These are phyloP conservation scores for Arenaria interpres DNA, from an alignment of 2,113 vertebrate species.

Conservation along the genomic window DNA sequence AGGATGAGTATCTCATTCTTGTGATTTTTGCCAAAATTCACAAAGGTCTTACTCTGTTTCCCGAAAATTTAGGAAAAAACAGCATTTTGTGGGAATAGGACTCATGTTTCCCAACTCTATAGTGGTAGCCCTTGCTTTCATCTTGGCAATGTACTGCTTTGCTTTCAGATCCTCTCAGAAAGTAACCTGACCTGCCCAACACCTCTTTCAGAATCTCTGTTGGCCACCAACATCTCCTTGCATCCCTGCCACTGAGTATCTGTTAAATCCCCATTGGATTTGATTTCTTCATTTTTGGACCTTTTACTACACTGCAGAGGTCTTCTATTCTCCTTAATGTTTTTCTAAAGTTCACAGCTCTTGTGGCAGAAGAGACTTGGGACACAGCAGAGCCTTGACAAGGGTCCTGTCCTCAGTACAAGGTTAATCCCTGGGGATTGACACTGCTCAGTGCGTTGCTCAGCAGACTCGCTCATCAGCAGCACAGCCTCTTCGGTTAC, in stretches of 20 bases:
- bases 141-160: background rate
- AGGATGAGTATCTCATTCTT: background rate
- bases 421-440: background rate
- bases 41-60: background rate
- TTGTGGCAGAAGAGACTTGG: background rate
- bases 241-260: background rate
- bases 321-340: background rate
- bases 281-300: background rate
- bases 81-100: background rate
- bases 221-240: too few relatives aligned
- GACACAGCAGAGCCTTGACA: background rate
- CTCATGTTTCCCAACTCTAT: background rate
- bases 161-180: background rate
- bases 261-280: background rate
- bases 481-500: background rate
- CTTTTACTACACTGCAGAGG: background rate
- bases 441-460: background rate
- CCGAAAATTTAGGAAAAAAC: background rate
- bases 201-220: background rate
- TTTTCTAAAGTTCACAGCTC: background rate
- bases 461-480: background rate
- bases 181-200: background rate
- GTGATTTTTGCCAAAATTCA: background rate
- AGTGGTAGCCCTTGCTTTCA: background rate
- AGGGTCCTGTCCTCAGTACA: background rate